Conservation (phyloP, 2,113 vertebrate species). For the Pseudonaja textilis region DNA sequence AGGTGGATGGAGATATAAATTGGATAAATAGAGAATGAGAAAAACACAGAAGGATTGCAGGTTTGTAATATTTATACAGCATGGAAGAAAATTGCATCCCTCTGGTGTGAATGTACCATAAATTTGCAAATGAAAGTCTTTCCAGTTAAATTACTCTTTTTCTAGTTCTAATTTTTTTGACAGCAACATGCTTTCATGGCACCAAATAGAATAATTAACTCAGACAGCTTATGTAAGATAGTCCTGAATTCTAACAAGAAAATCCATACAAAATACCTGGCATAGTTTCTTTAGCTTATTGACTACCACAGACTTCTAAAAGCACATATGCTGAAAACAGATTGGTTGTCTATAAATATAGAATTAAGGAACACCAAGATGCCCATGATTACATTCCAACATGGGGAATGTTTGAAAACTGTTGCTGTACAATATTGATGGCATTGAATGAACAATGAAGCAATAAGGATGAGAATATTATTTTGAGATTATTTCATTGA, state of each 20-base stretch:
- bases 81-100: neutral
- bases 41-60: too few relatives aligned
- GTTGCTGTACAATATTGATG: neutral
- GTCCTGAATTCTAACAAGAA: neutral
- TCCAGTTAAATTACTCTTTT: neutral
- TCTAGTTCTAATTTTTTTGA: neutral
- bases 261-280: neutral
- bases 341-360: neutral
- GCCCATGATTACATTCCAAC: neutral
- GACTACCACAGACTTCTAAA: neutral
- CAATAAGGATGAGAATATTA: neutral
- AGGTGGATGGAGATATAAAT: neutral
- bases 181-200: neutral
- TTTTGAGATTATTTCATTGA: neutral
- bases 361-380: neutral
- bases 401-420: neutral
- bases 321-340: constrained; percentile 10
- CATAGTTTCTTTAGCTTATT: neutral
- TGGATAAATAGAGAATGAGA: neutral
- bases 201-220: neutral
- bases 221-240: neutral
- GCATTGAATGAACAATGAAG: neutral
- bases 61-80: neutral
- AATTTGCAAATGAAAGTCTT: neutral
- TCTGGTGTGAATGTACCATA: neutral